These are phyloP conservation scores for Slavum lentiscoides DNA, from an alignment of 2,888 invertebrate species.

Conservation along the genomic window DNA sequence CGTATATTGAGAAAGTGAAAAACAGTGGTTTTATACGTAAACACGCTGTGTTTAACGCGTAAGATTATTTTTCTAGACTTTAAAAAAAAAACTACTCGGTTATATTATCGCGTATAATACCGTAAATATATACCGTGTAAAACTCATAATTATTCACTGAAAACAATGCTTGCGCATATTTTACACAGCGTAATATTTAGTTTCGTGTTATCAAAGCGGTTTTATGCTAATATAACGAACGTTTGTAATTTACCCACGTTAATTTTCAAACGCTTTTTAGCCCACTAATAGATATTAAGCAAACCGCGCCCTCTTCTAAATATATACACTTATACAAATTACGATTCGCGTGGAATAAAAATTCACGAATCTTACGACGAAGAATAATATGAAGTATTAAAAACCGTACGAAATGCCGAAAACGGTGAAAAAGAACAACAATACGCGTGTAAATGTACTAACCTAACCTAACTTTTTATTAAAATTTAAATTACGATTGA, in stretches of 20 bases:
- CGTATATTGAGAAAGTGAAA: no score
- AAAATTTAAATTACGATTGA: no score
- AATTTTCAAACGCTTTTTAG: constrained; percentile 44
- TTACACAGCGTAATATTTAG: constrained; percentile 37
- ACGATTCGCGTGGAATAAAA: neutral
- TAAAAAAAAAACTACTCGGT: constrained; percentile 21
- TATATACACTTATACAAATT: neutral
- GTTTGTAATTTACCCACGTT: constrained; percentile 40
- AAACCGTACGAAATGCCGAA: no score
- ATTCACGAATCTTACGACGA: no score
- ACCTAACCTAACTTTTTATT: no score
- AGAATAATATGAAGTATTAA: no score
- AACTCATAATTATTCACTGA: constrained; percentile 42
- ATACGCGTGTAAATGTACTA: no score
- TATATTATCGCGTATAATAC: neutral
- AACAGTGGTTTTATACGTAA: neutral
- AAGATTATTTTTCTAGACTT: constrained; percentile 16
- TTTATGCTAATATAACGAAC: constrained; percentile 49
- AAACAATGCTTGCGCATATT: constrained; percentile 30
- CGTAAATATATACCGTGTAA: constrained; percentile 11
- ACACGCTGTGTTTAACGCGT: neutral
- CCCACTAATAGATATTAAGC: constrained; percentile 34
- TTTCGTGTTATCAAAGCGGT: constrained; percentile 40
- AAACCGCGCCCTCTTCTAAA: neutral
- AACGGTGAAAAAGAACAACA: no score